These are phyloP conservation scores for Leucophenga montana DNA, from an alignment of 2,888 invertebrate genomes.

Conservation along the genomic window DNA sequence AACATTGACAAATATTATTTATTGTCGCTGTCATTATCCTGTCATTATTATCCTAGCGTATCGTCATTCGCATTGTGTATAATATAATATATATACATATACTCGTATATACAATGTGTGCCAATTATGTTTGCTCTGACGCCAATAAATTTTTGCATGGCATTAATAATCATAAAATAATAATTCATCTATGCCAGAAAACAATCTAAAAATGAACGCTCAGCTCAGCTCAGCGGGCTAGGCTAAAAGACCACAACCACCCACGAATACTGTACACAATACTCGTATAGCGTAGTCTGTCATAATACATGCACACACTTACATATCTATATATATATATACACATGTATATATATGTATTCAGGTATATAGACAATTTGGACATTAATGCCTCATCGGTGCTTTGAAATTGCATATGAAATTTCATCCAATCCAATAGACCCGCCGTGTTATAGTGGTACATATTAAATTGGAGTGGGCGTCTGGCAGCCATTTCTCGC, in stretches of 20 bases:
- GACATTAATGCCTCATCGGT: constrained; percentile 22
- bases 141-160: constrained; percentile 23
- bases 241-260: background rate
- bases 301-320: background rate
- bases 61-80: too few relatives aligned
- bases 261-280: too few relatives aligned
- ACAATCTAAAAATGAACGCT: background rate
- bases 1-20: constrained; percentile 25
- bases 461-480: background rate
- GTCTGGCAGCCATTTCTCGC: constrained; percentile 23
- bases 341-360: background rate
- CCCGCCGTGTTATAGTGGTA: constrained; percentile 1
- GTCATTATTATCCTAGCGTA: constrained; percentile 16
- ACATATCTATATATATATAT: background rate
- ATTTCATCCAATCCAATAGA: constrained; percentile 60
- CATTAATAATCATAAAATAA: constrained; percentile 28
- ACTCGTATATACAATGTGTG: background rate
- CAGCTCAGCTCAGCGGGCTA: too few relatives aligned
- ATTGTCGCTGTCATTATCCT: constrained; percentile 23
- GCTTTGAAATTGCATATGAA: constrained; percentile 46
- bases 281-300: background rate
- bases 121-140: constrained; percentile 26
- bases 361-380: constrained; percentile 5
- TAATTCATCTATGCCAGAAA: constrained; percentile 24
- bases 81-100: too few relatives aligned